Evolutionary conservation across 2,113 vertebrate genomes (phyloP).

Genomic region (Hippoglossus stenolepis): DNA sequence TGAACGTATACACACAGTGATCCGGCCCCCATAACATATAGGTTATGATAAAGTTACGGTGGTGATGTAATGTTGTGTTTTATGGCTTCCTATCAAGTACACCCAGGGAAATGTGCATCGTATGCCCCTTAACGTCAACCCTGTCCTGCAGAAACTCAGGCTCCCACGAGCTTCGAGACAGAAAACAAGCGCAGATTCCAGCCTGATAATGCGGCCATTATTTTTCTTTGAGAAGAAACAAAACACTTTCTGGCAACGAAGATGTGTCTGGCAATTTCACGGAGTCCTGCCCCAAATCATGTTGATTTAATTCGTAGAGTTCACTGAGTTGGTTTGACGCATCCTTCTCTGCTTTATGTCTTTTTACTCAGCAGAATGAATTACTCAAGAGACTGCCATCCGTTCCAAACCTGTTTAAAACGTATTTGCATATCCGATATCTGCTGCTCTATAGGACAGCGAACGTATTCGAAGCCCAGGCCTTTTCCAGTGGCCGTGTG

Average conservation of each 20-base stretch:
- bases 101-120: constrained; percentile 26
- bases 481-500: constrained; percentile 16
- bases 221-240: constrained; percentile 62
- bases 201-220: constrained; percentile 56
- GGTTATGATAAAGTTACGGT: constrained; percentile 38
- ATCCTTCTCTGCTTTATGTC: constrained; percentile 13
- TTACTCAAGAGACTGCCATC: background rate
- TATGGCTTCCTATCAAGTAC: constrained; percentile 36
- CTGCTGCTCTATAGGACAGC: constrained; percentile 19
- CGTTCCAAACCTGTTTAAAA: background rate
- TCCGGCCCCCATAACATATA: constrained; percentile 30
- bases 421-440: constrained; percentile 9
- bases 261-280: constrained; percentile 39
- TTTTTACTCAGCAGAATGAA: background rate
- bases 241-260: constrained; percentile 54
- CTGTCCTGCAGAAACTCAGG: constrained; percentile 23
- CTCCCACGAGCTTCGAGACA: constrained; percentile 36
- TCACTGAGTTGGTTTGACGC: constrained; percentile 12
- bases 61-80: constrained; percentile 62
- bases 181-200: constrained; percentile 60
- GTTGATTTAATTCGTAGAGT: constrained; percentile 40
- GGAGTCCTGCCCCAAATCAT: constrained; percentile 40
- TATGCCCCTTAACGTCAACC: background rate
- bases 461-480: background rate
- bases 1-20: constrained; percentile 33